Conservation (phyloP, 2,888 invertebrate genomes). For the Aricia artaxerxes region DNA sequence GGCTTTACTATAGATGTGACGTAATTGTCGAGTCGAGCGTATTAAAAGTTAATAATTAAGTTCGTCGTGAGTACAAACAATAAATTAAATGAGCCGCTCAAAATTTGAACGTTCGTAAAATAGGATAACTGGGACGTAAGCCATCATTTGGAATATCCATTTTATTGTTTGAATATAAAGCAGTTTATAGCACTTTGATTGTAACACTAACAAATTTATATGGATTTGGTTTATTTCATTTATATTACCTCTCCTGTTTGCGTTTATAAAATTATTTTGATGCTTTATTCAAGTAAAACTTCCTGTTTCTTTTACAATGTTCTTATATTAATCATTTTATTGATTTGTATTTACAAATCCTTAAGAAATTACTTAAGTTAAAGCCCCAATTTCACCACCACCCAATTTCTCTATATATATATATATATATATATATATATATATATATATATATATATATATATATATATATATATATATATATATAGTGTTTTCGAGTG, state of each 20-base stretch:
- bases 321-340: no score
- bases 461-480: no score
- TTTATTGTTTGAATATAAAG: constrained; percentile 75
- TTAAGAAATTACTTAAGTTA: no score
- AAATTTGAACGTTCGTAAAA: constrained; percentile 70
- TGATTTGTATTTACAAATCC: no score
- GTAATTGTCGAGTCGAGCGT: no score
- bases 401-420: no score
- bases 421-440: no score
- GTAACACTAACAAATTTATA: constrained; percentile 56
- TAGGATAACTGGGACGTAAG: constrained; percentile 67
- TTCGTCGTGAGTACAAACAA: constrained; percentile 47
- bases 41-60: background rate
- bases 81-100: constrained; percentile 61
- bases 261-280: background rate
- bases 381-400: no score
- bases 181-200: constrained; percentile 68
- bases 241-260: constrained; percentile 36
- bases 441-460: no score
- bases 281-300: background rate
- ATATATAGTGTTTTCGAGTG: no score
- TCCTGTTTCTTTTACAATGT: background rate
- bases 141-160: constrained; percentile 66
- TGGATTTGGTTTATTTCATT: constrained; percentile 56
- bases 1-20: no score